A percentile compares a stretch with the other conserved stretches of the same genome.
Evolutionary conservation across 2,888 invertebrate genomes (phyloP).

Genomic region (Parascotia fuliginaria): DNA sequence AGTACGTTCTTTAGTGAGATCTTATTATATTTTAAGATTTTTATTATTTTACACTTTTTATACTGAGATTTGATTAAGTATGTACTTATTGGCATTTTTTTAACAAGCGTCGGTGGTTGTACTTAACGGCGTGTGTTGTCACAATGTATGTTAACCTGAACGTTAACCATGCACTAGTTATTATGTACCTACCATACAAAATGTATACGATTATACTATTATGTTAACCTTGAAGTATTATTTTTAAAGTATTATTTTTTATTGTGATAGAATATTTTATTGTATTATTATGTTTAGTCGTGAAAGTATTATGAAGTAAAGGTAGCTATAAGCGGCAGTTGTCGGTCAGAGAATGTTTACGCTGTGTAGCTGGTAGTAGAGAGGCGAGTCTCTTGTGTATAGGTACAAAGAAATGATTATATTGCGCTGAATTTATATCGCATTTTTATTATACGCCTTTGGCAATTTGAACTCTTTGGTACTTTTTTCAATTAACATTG

Average conservation of each 20-base stretch:
- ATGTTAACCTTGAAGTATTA: constrained; percentile 81
- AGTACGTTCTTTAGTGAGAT: constrained; percentile 79
- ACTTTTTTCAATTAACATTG: no score
- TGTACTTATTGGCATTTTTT: no score
- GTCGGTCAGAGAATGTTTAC: constrained; percentile 72
- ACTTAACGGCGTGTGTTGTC: constrained; percentile 60
- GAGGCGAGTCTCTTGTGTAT: constrained; percentile 68
- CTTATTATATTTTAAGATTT: constrained; percentile 62
- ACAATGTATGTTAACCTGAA: constrained; percentile 37
- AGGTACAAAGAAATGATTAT: constrained; percentile 84
- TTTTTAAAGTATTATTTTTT: constrained; percentile 82
- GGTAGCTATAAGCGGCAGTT: constrained; percentile 76
- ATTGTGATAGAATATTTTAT: constrained; percentile 81
- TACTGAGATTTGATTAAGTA: constrained; percentile 61
- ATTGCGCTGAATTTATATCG: constrained; percentile 72
- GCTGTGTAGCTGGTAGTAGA: constrained; percentile 80
- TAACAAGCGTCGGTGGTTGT: constrained; percentile 54
- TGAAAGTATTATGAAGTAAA: constrained; percentile 76
- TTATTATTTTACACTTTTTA: constrained; percentile 56
- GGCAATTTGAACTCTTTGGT: no score
- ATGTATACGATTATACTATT: constrained; percentile 77
- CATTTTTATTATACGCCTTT: constrained; percentile 43
- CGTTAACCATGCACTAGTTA: constrained; percentile 60
- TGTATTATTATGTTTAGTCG: constrained; percentile 71
- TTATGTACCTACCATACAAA: constrained; percentile 63